Evolutionary conservation across 1,140 invertebrate species (phyloP), one percentile per base, ranked within the genome.

Genomic region (Drosophila arizonae): DNA sequence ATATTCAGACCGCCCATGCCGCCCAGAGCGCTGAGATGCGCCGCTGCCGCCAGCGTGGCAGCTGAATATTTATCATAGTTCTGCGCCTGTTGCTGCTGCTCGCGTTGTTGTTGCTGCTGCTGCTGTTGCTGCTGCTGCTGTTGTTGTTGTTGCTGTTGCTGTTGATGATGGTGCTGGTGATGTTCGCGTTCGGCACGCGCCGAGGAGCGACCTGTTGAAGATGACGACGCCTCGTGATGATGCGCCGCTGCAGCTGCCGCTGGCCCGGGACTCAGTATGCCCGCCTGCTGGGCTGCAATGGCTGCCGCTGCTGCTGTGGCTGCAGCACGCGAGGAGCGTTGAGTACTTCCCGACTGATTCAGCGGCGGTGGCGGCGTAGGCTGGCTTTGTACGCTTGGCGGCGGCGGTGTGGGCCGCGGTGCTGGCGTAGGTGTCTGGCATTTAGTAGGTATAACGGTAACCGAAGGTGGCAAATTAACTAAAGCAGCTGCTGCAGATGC

Each of bases 231-330:
- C 54, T 93, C 93, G 11, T 93, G 93, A 45, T 93, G 93, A 50
- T 93, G 78, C 60, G 93, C 92, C 4, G 92, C 91, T n/a, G 13
- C 41, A 13, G 41, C 41, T 6, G 4, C 43, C 0, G 92, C 93
- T 2, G 93, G 92, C 63, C 94, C 93, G 1, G 93, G 92, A 57
- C 93, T 92, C 68, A 94, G 93, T 24, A 93, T 91, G 52, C 93
- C 92, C 46, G 93, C 84, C 91, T 62, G 93, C 91, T 63, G 93
- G 92, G 84, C 46, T 92, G 92, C 54, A 92, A 92, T 81, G 80
- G 93, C 86, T 79, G 93, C 33, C 86, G 92, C 73, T 81, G 91
- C 76, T 6, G 78, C 76, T 78, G 81, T 79, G 58, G 72, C 77
- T 5, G 79, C 72, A 21, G 79, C 82, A 30, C 90, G 93, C 4